Conservation (phyloP, 35 echinoderm and acorn worm species). For the Apostichopus parvimensis region DNA sequence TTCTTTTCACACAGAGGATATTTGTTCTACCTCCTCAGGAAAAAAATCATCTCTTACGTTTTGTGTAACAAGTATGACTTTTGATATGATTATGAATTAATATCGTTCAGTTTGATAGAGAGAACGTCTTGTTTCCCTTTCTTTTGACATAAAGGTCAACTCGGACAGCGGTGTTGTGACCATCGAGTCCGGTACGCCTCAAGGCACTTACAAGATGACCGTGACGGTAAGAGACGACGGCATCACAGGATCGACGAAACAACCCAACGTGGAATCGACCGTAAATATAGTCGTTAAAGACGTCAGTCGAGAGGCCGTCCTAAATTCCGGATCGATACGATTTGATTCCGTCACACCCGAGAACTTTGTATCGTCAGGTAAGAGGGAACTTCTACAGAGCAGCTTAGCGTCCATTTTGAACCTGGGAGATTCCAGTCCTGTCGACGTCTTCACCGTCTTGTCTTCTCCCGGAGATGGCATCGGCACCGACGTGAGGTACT, state of each 20-base stretch:
- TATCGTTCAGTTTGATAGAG: too few species aligned
- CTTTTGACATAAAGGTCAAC: background rate
- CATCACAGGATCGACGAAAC: background rate
- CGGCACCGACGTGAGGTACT: constrained; percentile 39
- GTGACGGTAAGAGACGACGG: constrained; percentile 19
- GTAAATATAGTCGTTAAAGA: background rate
- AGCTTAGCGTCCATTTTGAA: background rate
- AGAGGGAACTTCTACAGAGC: background rate
- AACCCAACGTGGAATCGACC: background rate
- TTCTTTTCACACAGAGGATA: too few species aligned
- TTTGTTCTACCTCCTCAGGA: too few species aligned
- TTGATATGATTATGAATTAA: too few species aligned
- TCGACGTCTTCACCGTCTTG: constrained; percentile 31
- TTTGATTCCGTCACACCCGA: background rate
- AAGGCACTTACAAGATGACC: background rate
- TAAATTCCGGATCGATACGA: constrained; percentile 43
- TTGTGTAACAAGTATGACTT: too few species aligned
- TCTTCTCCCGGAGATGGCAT: background rate
- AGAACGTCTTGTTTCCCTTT: too few species aligned
- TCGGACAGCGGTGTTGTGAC: constrained; percentile 12
- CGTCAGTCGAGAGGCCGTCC: background rate
- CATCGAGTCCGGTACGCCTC: constrained; percentile 21
- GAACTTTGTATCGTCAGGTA: background rate
- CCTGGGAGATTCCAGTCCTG: background rate
- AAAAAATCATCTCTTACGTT: too few species aligned